Base-by-base conservation (phyloP, 2,888 invertebrate species). In the Hofmannophila pseudospretella region DNA sequence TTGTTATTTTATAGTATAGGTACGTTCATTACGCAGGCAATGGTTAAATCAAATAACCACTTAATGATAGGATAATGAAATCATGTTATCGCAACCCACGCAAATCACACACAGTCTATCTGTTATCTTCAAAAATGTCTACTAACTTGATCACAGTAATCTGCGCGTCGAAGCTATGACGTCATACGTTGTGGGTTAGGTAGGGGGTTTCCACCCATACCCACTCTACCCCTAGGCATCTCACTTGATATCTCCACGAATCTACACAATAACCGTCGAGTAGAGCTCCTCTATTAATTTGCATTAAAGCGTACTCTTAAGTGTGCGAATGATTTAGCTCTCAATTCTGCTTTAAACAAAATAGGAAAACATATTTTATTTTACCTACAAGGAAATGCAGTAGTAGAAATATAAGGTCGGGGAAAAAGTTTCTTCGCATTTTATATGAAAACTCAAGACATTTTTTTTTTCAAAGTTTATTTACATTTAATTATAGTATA, bases 291-390 rank as follows among this genome's bases (percentile, higher is more conserved):
- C 10, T 31, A 23, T 32, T 32, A 32, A 25, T 32, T 20, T 14
- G 32, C 32, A 33, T 33, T 25, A 33, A 31, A 31, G 16, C 31
- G 14, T 32, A 7, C n/a, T n/a, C n/a, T n/a, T n/a, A n/a, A n/a
- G n/a, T 32, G 20, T 22, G 16, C 19, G 28, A 16, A 16, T 19
- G 30, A 30, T 19, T 30, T 30, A 30, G 12, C 8, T 30, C 19
- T 30, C 19, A 16, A 14, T 30, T 30, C 14, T 2, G 3, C 8
- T 28, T 16, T 16, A 16, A 16, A 16, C 3, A 16, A 16, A 16
- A 16, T 16, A 4, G 5, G 5, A 16, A 16, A 16, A 16, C 16
- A 16, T n/a, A n/a, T n/a, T n/a, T n/a, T n/a, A n/a, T n/a, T n/a
- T n/a, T n/a, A n/a, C n/a, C n/a, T n/a, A n/a, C n/a, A n/a, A n/a